Evolutionary conservation across 2,113 vertebrate genomes (phyloP).

Genomic region (Melanerpes aurifrons): DNA sequence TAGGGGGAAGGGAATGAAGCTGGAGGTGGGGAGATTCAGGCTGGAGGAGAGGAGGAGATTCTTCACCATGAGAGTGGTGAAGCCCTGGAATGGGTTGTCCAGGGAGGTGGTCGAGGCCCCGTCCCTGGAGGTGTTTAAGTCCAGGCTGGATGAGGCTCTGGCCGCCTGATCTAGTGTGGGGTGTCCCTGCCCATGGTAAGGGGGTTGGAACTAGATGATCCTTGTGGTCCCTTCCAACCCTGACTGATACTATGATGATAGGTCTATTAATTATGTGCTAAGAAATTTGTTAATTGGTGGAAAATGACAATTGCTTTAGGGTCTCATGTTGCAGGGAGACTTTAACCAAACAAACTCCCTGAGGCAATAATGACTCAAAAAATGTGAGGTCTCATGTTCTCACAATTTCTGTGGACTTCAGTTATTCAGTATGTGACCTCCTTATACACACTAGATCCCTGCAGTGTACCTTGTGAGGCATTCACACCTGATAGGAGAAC

Average conservation of each 20-base stretch:
- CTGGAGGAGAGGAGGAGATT: too few relatives aligned
- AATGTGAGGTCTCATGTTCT: neutral
- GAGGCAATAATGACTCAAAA: neutral
- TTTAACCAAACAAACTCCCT: neutral
- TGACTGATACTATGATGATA: neutral
- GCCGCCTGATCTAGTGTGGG: too few relatives aligned
- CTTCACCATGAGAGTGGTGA: too few relatives aligned
- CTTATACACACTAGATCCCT: neutral
- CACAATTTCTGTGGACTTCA: neutral
- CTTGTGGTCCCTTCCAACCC: too few relatives aligned
- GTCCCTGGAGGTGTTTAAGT: too few relatives aligned
- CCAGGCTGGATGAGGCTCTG: too few relatives aligned
- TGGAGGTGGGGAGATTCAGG: too few relatives aligned
- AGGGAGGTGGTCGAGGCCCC: too few relatives aligned
- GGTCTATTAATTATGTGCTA: neutral
- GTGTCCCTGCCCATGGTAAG: too few relatives aligned
- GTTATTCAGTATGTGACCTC: neutral
- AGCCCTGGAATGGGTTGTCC: too few relatives aligned
- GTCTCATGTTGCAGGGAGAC: neutral
- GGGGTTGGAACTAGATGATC: too few relatives aligned
- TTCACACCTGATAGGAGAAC: neutral
- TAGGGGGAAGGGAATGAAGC: too few relatives aligned
- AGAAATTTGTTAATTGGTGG: neutral
- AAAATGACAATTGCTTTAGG: neutral
- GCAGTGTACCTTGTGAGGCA: neutral